Conservation (phyloP, 2,797 vertebrate genomes). For the Adrianichthys oophorus region DNA sequence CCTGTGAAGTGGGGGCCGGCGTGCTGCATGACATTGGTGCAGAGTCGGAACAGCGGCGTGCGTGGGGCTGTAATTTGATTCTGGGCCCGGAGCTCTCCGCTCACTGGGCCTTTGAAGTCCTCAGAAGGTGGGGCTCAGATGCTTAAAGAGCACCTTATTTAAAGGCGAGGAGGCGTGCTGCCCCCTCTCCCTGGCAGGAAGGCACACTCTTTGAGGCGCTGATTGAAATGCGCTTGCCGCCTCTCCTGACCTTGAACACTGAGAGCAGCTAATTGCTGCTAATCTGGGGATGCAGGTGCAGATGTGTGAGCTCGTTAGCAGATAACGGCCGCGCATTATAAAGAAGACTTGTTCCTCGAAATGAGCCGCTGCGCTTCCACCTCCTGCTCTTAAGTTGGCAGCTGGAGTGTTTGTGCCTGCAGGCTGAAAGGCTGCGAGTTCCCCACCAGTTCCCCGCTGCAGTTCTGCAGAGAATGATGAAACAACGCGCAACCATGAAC, state of each 20-base stretch:
- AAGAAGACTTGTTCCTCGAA: constrained; percentile 71
- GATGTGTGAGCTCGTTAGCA: constrained; percentile 53
- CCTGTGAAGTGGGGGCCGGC: no score
- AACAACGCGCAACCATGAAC: constrained; percentile 72
- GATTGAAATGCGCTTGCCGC: constrained; percentile 56
- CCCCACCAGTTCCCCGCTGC: constrained; percentile 70
- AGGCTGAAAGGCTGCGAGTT: constrained; percentile 66
- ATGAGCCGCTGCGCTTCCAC: constrained; percentile 59
- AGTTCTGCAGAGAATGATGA: constrained; percentile 75
- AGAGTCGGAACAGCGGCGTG: neutral
- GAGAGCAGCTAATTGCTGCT: constrained; percentile 26
- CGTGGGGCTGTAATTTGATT: constrained; percentile 30
- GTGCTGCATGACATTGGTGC: neutral
- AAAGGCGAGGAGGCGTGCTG: constrained; percentile 48
- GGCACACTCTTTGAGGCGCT: constrained; percentile 32
- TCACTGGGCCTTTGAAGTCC: constrained; percentile 62
- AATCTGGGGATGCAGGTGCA: constrained; percentile 1
- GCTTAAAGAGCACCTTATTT: constrained; percentile 60
- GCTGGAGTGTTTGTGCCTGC: constrained; percentile 73
- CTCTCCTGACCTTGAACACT: constrained; percentile 64
- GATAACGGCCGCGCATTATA: constrained; percentile 65
- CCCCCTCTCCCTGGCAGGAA: constrained; percentile 13
- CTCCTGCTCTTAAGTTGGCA: constrained; percentile 75
- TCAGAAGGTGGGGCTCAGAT: constrained; percentile 63
- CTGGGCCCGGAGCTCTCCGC: constrained; percentile 48